Base-by-base conservation (phyloP, 2,113 vertebrate genomes). In the Corythornis madagascariensis region DNA sequence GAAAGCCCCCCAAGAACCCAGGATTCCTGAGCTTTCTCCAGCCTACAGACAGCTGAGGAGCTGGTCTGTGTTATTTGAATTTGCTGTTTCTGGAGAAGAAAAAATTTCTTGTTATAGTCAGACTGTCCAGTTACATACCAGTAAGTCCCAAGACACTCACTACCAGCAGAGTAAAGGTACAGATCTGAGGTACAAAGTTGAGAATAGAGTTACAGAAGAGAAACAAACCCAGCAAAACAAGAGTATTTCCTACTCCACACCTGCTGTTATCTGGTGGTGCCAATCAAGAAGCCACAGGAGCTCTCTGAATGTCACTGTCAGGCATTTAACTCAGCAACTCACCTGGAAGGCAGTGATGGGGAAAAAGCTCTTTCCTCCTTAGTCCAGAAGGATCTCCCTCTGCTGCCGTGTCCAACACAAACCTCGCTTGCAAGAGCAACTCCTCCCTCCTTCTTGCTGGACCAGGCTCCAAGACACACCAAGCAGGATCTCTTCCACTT, bases 401-500 rank as follows among this genome's bases (percentile, higher is more conserved):
- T 31, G 74, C 76, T 71, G 45, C 69, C 67, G 63, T 65, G 55
- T 29, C 59, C 91, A 63, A 64, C 53, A 19, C 57, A 52, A 61
- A 22, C 74, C 63, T 50, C 5, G 1, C n/a, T 11, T 17, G 24
- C 0, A 0, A 28, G 7, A 60, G 72, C 63, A 89, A 71, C 17
- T 50, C 64, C 66, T 72, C 57, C 59, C 59, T 45, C 35, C 20
- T 57, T 71, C 64, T 45, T 2, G 0, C 80, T 33, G 53, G 50
- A 57, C 10, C 26, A 61, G 43, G 65, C 73, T 93, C 88, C 65
- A 43, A 64, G 48, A 47, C 33, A 65, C 18, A 35, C 31, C 11
- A 28, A 53, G 67, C 52, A 69, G 89, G 70, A 67, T 16, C 74
- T 82, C 84, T 43, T 85, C 71, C 50, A 72, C 82, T 66, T 7